phyloP scores from a whole-genome alignment of 2,888 invertebrate genomes.

The Campoplex nolae region DNA sequence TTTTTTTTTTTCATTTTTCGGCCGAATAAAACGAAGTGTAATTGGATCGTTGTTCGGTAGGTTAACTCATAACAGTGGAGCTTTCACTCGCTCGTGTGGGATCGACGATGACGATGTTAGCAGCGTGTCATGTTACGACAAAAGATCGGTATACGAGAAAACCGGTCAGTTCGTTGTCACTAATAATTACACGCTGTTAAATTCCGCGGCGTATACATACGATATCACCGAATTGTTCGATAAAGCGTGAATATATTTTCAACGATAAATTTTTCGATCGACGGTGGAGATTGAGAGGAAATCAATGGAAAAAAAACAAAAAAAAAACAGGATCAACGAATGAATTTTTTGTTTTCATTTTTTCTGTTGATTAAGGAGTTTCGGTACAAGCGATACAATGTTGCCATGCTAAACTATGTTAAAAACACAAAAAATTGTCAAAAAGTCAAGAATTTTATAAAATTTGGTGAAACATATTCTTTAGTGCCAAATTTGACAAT shows the following conservation, averaged over 20 bases:
- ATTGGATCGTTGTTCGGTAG: slow-evolving; percentile 34
- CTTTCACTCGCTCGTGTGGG: slow-evolving; percentile 52
- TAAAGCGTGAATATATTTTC: not conserved
- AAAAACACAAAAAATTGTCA: no score
- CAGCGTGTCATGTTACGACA: slow-evolving; percentile 55
- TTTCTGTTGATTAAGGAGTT: not conserved
- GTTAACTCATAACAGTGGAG: slow-evolving; percentile 27
- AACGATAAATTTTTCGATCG: not conserved
- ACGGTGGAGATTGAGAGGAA: not conserved
- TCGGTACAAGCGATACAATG: no score
- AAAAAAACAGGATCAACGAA: not conserved
- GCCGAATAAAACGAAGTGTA: slow-evolving; percentile 14
- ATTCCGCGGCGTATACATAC: slow-evolving; percentile 1
- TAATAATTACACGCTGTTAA: slow-evolving; percentile 44
- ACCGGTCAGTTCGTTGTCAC: slow-evolving; percentile 55
- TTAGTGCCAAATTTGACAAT: no score
- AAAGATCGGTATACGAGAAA: slow-evolving; percentile 16
- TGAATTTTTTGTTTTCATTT: no score
- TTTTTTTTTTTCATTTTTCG: not conserved
- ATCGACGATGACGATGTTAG: slow-evolving; percentile 37
- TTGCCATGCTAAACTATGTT: no score
- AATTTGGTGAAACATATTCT: no score
- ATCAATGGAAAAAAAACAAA: not conserved
- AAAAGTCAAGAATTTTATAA: no score
- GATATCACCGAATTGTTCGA: not conserved